Evolutionary conservation across 2,113 vertebrate genomes (phyloP), one percentile per base, ranked within the genome.

Genomic region (Microcebus tavaratra): DNA sequence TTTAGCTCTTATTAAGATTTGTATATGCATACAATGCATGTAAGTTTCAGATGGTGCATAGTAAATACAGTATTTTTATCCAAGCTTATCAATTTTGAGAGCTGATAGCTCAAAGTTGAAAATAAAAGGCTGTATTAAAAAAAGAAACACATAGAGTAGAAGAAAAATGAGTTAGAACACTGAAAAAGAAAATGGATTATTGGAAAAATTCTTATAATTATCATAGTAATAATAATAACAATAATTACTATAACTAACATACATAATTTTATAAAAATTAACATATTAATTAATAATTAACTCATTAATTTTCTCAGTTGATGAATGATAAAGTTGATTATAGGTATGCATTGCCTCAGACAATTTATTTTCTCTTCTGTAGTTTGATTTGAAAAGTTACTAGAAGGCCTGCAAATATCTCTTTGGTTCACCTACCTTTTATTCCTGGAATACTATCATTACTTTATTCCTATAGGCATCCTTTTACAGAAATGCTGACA

Each of bases 1-100:
- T 94, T 57, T 68, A 83, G 42, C 23, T 78, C 29, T 85, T 65
- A 84, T 55, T 11, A 53, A 76, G n/a, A 92, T 90, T 92, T 96
- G 6, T 14, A 50, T 67, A 36, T 76, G 17, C 29, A 8, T 87
- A 10, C 10, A 75, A 57, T 79, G 13, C 34, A 61, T 92, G 3
- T 80, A 39, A 31, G 55, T 83, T 83, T 70, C 83, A 76, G 9
- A 65, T 68, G 48, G 29, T 31, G 96, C 81, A 21, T 59, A 80
- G 86, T 36, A 83, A 96, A 72, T 79, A 55, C 3, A 55, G 7
- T 70, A 65, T 29, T 63, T 95, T 94, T 45, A 91, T 72, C 27
- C 50, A 76, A 89, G 59, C 3, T 17, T 93, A 27, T 55, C 50
- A 94, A 53, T 31, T 55, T 96, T 87, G 29, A 87, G 11, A 84